These are phyloP conservation scores for Danaus chrysippus DNA, from an alignment of 2,888 invertebrate species.

Conservation along the genomic window DNA sequence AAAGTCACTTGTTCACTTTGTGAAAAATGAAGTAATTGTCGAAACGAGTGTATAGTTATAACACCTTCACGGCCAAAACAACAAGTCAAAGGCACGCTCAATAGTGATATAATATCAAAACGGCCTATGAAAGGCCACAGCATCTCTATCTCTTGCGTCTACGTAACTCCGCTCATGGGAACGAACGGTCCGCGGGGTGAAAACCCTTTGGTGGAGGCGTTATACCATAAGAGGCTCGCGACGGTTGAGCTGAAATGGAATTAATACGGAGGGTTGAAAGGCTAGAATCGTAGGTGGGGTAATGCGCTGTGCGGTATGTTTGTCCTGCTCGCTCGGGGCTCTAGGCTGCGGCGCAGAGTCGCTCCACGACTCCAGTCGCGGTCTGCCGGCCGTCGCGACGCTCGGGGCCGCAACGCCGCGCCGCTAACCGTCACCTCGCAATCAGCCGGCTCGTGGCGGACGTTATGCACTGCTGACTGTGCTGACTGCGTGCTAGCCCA, in stretches of 20 bases:
- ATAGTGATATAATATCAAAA: slow-evolving; percentile 73
- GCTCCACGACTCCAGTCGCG: slow-evolving; percentile 69
- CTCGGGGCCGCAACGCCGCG: slow-evolving; percentile 72
- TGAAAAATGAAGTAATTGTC: slow-evolving; percentile 18
- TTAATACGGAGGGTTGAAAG: slow-evolving; percentile 70
- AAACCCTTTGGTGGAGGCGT: slow-evolving; percentile 67
- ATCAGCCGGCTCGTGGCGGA: slow-evolving; percentile 45
- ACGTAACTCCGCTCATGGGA: slow-evolving; percentile 56
- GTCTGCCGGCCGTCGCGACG: slow-evolving; percentile 78
- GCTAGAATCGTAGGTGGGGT: slow-evolving; percentile 64
- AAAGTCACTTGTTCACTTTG: not conserved
- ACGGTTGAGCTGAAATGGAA: slow-evolving; percentile 64
- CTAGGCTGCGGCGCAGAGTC: slow-evolving; percentile 72
- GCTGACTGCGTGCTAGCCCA: slow-evolving; percentile 38
- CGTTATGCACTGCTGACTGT: slow-evolving; percentile 61
- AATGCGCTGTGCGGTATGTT: slow-evolving; percentile 55
- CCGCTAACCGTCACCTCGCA: slow-evolving; percentile 58
- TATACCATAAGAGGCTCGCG: slow-evolving; percentile 63
- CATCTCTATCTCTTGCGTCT: slow-evolving; percentile 69
- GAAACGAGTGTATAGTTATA: slow-evolving; percentile 53
- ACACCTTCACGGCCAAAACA: slow-evolving; percentile 69
- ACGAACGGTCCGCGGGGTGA: slow-evolving; percentile 65
- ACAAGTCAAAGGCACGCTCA: slow-evolving; percentile 64
- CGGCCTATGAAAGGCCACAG: slow-evolving; percentile 67
- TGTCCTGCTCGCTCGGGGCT: slow-evolving; percentile 74